Conservation (phyloP, 2,113 vertebrate species). For the Epinephelus moara region DNA sequence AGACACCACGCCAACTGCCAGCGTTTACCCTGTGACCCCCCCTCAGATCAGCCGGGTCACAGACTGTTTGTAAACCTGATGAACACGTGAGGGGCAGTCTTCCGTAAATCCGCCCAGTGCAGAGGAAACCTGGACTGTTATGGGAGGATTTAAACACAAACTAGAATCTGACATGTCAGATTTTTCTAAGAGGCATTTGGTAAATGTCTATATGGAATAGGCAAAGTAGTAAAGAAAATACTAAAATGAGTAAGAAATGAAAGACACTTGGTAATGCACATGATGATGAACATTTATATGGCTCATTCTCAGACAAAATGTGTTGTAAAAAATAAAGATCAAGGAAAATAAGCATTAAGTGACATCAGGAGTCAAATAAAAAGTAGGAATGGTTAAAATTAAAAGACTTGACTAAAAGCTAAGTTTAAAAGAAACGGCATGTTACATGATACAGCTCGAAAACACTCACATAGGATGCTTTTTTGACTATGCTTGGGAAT, state of each 20-base stretch:
- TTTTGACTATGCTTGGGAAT: not conserved
- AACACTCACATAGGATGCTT: no score
- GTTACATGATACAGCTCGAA: not conserved
- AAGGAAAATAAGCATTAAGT: not conserved
- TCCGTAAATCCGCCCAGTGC: not conserved
- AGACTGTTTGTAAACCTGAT: conserved; percentile 2
- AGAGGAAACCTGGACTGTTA: not conserved
- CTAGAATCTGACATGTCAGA: not conserved
- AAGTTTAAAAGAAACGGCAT: not conserved
- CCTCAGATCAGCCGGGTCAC: conserved; percentile 30
- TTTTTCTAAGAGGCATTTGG: not conserved
- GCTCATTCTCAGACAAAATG: not conserved
- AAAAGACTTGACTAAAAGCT: not conserved
- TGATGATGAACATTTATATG: not conserved
- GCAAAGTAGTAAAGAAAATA: not conserved
- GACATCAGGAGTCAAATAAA: not conserved
- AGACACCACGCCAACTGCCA: not conserved
- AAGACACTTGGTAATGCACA: not conserved
- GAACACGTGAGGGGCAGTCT: not conserved
- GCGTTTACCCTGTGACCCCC: conserved; percentile 28
- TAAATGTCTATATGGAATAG: not conserved
- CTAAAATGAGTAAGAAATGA: not conserved
- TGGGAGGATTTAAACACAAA: not conserved
- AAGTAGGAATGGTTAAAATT: not conserved
- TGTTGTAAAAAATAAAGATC: not conserved